Base-by-base conservation (phyloP, 2,113 vertebrate species). In the Oncorhynchus tshawytscha region DNA sequence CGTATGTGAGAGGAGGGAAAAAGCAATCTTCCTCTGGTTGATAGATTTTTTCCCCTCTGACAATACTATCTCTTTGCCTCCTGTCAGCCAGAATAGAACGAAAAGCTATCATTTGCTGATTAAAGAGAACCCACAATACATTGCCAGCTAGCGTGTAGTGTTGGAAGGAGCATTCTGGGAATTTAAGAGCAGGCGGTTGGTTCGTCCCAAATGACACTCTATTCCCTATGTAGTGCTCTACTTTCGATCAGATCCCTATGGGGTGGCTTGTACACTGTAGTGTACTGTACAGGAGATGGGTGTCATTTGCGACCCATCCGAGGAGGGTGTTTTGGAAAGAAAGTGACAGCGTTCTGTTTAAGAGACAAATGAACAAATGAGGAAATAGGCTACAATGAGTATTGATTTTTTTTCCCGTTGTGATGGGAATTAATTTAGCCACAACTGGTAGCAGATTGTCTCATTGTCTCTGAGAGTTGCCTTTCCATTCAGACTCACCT, bases 401-500 rank as follows among this genome's bases (percentile, higher is more conserved):
- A 88, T 90, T 79, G 86, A 90, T 90, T 81, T 85, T 65, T 81
- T 85, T 65, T 3, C 25, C 27, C 64, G 68, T 73, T 70, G 75
- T 78, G 79, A 84, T 64, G 77, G 66, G 82, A 80, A 84, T 87
- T 86, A 79, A 76, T 81, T 87, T 79, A 71, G 82, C 76, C 80
- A 78, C 77, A 70, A 73, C 75, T 72, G 78, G 81, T 51, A 81
- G 48, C 81, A 83, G 72, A 84, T 82, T 79, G 76, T 72, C 79
- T 18, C 75, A 74, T 86, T 83, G 81, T 87, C 81, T 88, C 81
- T 24, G 39, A 51, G 68, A 78, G 48, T 76, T 77, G 76, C 59
- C 74, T 84, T 81, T 85, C 82, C 86, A 87, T 88, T 87, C 87
- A 76, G 71, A 70, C 65, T 76, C 83, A 85, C 82, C 86, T 85